phyloP scores from a whole-genome alignment of 2,888 invertebrate species.

The Rhamphomyia laevipes region DNA sequence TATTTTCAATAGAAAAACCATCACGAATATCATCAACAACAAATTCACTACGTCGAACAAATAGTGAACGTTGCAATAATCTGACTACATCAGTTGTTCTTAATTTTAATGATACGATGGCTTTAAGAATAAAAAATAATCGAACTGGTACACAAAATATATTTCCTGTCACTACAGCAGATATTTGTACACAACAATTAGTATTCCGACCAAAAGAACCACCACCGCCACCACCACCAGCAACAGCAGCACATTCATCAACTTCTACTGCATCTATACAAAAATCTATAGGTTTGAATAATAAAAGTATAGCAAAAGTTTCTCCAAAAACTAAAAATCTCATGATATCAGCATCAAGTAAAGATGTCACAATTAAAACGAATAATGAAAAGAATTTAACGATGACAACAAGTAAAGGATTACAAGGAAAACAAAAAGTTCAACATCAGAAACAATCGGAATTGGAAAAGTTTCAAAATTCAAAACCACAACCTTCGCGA shows the following conservation, averaged over 20 bases:
- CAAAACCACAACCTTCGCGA: conserved; percentile 6
- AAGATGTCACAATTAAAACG: not conserved
- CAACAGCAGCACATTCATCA: not conserved
- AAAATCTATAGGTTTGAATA: too few species aligned
- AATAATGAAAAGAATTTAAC: not conserved
- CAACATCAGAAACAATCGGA: conserved; percentile 20
- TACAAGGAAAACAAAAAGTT: conserved; percentile 38
- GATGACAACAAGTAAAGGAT: conserved; percentile 23
- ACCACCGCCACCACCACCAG: conserved; percentile 20
- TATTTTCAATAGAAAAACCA: not conserved
- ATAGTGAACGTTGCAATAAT: conserved; percentile 35
- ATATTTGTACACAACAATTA: conserved; percentile 3
- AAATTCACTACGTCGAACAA: conserved; percentile 29
- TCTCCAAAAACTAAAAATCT: too few species aligned
- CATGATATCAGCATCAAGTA: not conserved
- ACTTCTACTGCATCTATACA: too few species aligned
- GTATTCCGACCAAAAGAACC: conserved; percentile 36
- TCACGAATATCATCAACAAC: not conserved
- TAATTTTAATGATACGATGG: conserved; percentile 65
- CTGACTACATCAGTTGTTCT: conserved; percentile 22
- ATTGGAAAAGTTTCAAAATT: too few species aligned
- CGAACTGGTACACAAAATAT: conserved; percentile 51
- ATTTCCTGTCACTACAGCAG: conserved; percentile 38
- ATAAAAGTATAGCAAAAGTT: too few species aligned
- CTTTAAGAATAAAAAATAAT: conserved; percentile 53